Base-by-base conservation (phyloP, 2,113 vertebrate genomes). In the Hypocryptadius cinnamomeus region DNA sequence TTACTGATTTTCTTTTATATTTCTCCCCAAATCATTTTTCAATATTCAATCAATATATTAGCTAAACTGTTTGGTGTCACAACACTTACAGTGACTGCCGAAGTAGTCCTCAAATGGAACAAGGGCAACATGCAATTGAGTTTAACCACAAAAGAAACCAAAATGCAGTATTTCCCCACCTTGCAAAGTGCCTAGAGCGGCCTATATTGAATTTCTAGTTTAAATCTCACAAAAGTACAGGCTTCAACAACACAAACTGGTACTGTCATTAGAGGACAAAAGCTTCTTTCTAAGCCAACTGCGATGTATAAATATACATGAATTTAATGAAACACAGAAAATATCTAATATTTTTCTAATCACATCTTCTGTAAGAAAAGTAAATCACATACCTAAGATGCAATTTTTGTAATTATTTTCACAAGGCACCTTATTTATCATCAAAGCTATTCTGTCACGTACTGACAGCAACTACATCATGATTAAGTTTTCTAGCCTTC, bases 401-500 rank as follows among this genome's bases (percentile, higher is more conserved):
- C 17, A 20, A 28, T 69, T 76, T 68, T 21, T 13, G 3, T 15
- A 10, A 39, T 35, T 60, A 47, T 53, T 89, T 89, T 72, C 0
- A 0, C 24, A 35, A 44, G 37, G 63, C 30, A 19, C 24, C 15
- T 53, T 35, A 78, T 44, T 78, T 14, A 61, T 57, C 42, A 82
- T 15, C 31, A 51, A 72, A 85, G 37, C 65, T 87, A 21, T 59
- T 89, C 77, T 78, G 20, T 15, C 48, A 65, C 4, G 30, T 8
- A 66, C 15, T 17, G 64, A 50, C 65, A 85, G 66, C 69, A 85
- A 78, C 74, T 44, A 61, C 93, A 85, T 79, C 79, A 31, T 53
- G 45, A 79, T 87, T 87, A 96, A 97, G 96, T 95, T 92, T 63
- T 30, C 30, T 48, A 91, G 31, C 66, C 50, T 85, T 44, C 66